Base-by-base conservation (phyloP, 53 echinoderm and acorn worm genomes). In the Paracentrotus lividus region DNA sequence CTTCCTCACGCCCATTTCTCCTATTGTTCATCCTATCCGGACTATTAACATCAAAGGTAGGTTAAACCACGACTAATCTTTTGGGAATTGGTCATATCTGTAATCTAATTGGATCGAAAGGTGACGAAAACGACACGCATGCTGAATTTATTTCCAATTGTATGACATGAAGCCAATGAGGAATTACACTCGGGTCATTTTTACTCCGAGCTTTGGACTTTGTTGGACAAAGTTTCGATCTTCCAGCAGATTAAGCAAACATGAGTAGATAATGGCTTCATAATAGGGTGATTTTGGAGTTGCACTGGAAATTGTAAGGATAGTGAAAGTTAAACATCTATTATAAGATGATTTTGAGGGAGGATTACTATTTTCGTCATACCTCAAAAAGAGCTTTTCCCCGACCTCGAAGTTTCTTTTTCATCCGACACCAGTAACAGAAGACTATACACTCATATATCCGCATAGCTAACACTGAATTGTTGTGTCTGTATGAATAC, bases 381-480 rank as follows among this genome's bases (percentile, higher is more conserved):
- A 47, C 45, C 24, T 24, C 45, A 78, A 10, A 34, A 81, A 47
- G 12, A 9, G 24, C 2, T 81, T 81, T 45, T n/a, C 49, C n/a
- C 15, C 47, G 81, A 45, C 44, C 44, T 45, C 81, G 81, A 81
- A 40, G 34, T 40, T 76, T 76, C 9, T 44, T 47, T 81, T 81
- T 38, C 47, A n/a, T 81, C 47, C 9, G 24, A 26, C 81, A 24
- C 18, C n/a, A 47, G 26, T 81, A 26, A 81, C n/a, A 81, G n/a
- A 13, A 6, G n/a, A 45, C 49, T 44, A 81, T 26, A 47, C 5
- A n/a, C 24, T n/a, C n/a, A n/a, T n/a, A 81, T 47, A 81, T 81
- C 81, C 81, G 47, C 81, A 81, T n/a, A 44, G 81, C 81, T 27
- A 81, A 81, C 81, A 81, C n/a, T 23, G 47, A 26, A 49, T 26